Percentiles rank a stretch among this genome's conserved stretches.
Evolutionary conservation across 2,113 vertebrate genomes (phyloP).

Genomic region (Centropus bengalensis): DNA sequence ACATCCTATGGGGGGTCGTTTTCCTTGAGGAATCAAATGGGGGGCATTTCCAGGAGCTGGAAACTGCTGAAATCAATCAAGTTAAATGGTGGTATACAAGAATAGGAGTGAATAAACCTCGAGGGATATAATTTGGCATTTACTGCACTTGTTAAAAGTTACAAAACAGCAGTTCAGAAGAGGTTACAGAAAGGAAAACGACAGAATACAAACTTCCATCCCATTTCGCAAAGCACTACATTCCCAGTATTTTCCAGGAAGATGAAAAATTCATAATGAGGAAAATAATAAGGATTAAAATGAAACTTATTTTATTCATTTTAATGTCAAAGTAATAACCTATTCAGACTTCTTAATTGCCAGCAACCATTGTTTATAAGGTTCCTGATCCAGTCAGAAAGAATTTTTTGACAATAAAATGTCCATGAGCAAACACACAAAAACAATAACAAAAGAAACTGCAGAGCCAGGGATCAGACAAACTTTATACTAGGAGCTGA

Average conservation of each 20-base stretch:
- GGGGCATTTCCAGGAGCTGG: background rate
- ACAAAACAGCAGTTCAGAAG: slow-evolving; percentile 37
- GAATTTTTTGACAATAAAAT: slow-evolving; percentile 20
- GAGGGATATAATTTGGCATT: slow-evolving; percentile 64
- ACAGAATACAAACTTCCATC: slow-evolving; percentile 40
- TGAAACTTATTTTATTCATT: background rate
- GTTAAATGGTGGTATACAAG: slow-evolving; percentile 28
- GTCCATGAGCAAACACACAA: background rate
- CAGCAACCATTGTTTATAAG: background rate
- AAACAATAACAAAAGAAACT: slow-evolving; percentile 30
- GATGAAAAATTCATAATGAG: background rate
- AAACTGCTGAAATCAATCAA: slow-evolving; percentile 31
- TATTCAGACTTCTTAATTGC: background rate
- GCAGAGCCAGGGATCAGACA: slow-evolving; percentile 27
- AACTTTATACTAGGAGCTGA: background rate
- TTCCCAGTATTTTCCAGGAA: background rate
- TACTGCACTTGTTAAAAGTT: slow-evolving; percentile 65
- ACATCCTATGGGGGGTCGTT: background rate
- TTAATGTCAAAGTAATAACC: background rate
- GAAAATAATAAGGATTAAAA: slow-evolving; percentile 9
- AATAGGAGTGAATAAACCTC: slow-evolving; percentile 46
- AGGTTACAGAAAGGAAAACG: slow-evolving; percentile 52
- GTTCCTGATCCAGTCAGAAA: background rate
- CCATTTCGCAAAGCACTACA: background rate
- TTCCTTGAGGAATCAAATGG: background rate